Evolutionary conservation across 2,888 invertebrate species (phyloP).

Genomic region (Melieria crassipennis): DNA sequence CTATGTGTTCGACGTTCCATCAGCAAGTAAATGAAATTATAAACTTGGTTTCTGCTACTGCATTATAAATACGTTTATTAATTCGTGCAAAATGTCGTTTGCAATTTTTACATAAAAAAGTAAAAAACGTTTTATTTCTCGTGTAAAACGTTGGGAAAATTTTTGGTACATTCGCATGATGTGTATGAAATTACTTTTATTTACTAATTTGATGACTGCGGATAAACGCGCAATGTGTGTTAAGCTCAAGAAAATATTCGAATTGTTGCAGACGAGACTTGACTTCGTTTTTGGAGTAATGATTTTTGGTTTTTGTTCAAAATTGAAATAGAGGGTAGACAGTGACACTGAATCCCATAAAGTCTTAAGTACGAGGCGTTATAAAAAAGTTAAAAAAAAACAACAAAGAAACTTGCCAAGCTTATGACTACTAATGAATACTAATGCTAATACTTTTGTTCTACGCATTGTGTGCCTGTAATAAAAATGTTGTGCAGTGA

Average conservation of each 20-base stretch:
- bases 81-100: too few relatives aligned
- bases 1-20: too few relatives aligned
- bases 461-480: neutral
- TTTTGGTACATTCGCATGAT: constrained; percentile 32
- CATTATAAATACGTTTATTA: too few relatives aligned
- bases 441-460: constrained; percentile 17
- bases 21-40: too few relatives aligned
- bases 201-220: neutral
- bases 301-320: constrained; percentile 16
- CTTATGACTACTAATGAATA: too few relatives aligned
- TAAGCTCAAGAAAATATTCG: too few relatives aligned
- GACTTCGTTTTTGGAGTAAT: constrained; percentile 3
- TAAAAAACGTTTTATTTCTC: too few relatives aligned
- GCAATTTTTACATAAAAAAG: too few relatives aligned
- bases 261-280: too few relatives aligned
- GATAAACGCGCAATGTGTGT: neutral
- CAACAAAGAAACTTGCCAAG: too few relatives aligned
- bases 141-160: neutral
- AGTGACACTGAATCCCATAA: neutral
- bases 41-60: too few relatives aligned
- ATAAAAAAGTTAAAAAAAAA: constrained; percentile 11
- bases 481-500: constrained; percentile 1
- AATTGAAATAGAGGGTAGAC: neutral
- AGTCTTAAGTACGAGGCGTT: constrained; percentile 3
- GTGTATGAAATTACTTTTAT: constrained; percentile 28